Base-by-base conservation (phyloP, 2,113 vertebrate species). In the Taurulus bubalis region DNA sequence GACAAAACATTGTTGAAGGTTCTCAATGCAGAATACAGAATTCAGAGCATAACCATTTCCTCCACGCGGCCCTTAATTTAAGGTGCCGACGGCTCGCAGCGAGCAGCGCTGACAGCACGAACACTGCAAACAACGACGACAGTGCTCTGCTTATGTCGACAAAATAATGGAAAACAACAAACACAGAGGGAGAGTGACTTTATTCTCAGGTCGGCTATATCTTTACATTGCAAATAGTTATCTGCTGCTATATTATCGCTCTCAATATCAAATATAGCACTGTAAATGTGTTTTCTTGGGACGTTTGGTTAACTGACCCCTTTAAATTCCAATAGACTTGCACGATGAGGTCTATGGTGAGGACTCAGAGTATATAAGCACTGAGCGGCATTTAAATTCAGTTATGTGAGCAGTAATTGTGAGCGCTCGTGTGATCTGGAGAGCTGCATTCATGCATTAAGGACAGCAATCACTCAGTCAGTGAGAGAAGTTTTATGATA, bases 401-500 rank as follows among this genome's bases (percentile, higher is more conserved):
- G 16, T 51, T n/a, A 26, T 49, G n/a, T 67, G 78, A 65, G 24
- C 62, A 30, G 60, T 45, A 62, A 62, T 59, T 47, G 26, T 68
- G 68, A 32, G 22, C 30, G 40, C 9, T 6, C 9, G n/a, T 73
- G 14, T 47, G 51, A 53, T 79, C 26, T 68, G 62, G 22, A 73
- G 75, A 65, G 40, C 28, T 60, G 51, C 58, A 74, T 62, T 45
- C 71, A 38, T 38, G 38, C 32, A 65, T 28, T 51, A 36, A 66
- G 68, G n/a, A 79, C 0, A 60, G 75, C 49, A 16, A 47, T 85
- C 81, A 34, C 22, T 75, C 71, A 24, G 51, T 73, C 63, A 78
- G 55, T 55, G 58, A 64, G 2, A 67, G 53, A 75, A 58, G 30
- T 71, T 24, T 69, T 75, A 4, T 53, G 59, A 75, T 68, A 79